Percentiles rank a stretch among this genome's conserved stretches.
phyloP scores from a whole-genome alignment of 1,140 invertebrate genomes.

The Plutomurus gul region DNA sequence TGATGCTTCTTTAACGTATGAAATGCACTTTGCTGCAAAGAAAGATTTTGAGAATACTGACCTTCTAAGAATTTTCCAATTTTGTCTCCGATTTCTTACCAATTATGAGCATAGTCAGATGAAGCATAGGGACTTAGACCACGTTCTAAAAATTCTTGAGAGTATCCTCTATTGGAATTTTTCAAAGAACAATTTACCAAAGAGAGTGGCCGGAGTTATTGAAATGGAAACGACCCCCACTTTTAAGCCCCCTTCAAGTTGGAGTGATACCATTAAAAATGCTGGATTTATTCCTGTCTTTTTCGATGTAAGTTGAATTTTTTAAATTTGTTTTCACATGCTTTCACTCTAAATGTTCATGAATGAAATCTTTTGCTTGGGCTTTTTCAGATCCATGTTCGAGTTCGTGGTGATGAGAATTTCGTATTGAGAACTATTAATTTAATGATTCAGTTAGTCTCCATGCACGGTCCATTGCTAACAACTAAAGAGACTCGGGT shows the following conservation, averaged over 20 bases:
- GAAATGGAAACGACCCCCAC: conserved; percentile 57
- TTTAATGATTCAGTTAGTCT: conserved; percentile 79
- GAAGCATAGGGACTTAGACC: conserved; percentile 42
- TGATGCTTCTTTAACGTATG: conserved; percentile 82
- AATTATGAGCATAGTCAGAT: conserved; percentile 16
- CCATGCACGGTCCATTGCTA: conserved; percentile 73
- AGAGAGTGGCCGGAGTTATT: conserved; percentile 71
- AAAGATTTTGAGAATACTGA: conserved; percentile 74
- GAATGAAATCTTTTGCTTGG: conserved; percentile 20
- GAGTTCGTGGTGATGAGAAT: conserved; percentile 73
- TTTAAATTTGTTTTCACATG: neutral
- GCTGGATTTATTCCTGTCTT: conserved; percentile 74
- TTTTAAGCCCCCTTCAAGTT: conserved; percentile 57
- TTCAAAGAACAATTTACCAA: conserved; percentile 63
- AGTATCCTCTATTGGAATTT: conserved; percentile 52
- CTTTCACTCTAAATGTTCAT: neutral
- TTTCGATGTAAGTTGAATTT: conserved; percentile 66
- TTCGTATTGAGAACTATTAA: conserved; percentile 75
- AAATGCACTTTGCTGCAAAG: conserved; percentile 81
- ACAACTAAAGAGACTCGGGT: conserved; percentile 64
- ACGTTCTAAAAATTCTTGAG: conserved; percentile 46
- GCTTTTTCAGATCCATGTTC: conserved; percentile 71
- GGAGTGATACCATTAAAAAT: conserved; percentile 77
- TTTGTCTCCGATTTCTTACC: conserved; percentile 61
- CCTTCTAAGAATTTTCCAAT: conserved; percentile 70